phyloP scores from a whole-genome alignment of 2,888 invertebrate genomes.

The Rhaphigaster nebulosa region DNA sequence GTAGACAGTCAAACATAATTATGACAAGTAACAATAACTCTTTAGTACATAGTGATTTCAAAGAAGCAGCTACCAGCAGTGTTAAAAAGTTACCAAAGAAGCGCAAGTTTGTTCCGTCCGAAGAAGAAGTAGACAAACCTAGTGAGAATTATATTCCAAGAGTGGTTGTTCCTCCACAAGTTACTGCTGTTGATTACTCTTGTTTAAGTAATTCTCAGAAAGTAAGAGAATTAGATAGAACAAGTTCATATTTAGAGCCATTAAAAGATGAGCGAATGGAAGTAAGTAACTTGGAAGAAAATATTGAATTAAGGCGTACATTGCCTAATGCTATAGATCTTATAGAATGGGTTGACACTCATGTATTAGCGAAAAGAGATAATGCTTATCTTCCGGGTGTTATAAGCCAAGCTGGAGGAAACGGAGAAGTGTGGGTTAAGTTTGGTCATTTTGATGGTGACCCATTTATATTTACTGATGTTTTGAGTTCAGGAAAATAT shows the following conservation, averaged over 20 bases:
- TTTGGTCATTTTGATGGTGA: constrained; percentile 81
- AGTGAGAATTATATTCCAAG: constrained; percentile 60
- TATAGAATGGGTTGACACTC: constrained; percentile 93
- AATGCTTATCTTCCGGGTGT: constrained; percentile 89
- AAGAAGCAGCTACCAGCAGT: constrained; percentile 70
- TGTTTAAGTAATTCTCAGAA: constrained; percentile 67
- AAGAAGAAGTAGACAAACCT: constrained; percentile 77
- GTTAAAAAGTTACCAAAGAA: constrained; percentile 90
- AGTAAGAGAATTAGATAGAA: constrained; percentile 44
- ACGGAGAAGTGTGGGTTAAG: constrained; percentile 82
- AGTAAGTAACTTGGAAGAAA: constrained; percentile 55
- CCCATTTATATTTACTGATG: constrained; percentile 72
- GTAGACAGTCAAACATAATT: constrained; percentile 63
- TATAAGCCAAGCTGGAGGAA: constrained; percentile 81
- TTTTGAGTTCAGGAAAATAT: constrained; percentile 83
- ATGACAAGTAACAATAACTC: constrained; percentile 64
- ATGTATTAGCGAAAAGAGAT: constrained; percentile 89
- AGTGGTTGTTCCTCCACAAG: constrained; percentile 72
- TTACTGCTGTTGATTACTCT: constrained; percentile 75
- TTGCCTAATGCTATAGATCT: constrained; percentile 78
- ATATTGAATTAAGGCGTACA: constrained; percentile 53
- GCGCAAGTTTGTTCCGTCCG: constrained; percentile 86
- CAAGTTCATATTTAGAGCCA: constrained; percentile 42
- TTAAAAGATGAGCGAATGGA: constrained; percentile 59
- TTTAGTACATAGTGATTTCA: constrained; percentile 68